Conservation (phyloP, 2,797 vertebrate genomes). For the Argentina silus region DNA sequence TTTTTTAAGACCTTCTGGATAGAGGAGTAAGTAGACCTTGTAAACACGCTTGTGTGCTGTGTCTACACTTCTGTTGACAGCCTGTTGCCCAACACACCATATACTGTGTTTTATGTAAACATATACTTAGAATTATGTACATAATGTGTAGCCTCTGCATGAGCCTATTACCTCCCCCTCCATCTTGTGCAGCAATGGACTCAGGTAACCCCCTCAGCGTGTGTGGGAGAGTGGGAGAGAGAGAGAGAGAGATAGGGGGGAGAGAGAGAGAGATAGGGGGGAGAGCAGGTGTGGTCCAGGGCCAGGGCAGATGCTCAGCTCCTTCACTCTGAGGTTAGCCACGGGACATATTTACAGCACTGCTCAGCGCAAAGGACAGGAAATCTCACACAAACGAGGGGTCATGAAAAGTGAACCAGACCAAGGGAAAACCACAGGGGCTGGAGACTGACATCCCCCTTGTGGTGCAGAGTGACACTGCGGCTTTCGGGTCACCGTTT, state of each 20-base stretch:
- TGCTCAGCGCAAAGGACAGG: constrained; percentile 49
- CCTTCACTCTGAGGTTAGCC: constrained; percentile 43
- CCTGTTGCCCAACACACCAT: constrained; percentile 37
- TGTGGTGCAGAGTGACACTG: constrained; percentile 63
- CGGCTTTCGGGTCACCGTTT: constrained; percentile 26
- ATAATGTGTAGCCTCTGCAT: constrained; percentile 49
- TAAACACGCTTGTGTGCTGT: constrained; percentile 43
- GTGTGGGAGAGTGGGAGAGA: not conserved
- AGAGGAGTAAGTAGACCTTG: not conserved
- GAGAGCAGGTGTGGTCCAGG: constrained; percentile 63
- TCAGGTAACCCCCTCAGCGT: constrained; percentile 14
- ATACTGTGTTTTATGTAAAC: constrained; percentile 67
- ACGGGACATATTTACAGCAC: constrained; percentile 63
- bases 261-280: constrained; percentile 15
- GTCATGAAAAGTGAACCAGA: constrained; percentile 9
- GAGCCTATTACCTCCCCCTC: constrained; percentile 22
- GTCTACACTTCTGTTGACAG: constrained; percentile 50
- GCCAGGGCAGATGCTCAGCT: constrained; percentile 20
- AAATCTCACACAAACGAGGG: not conserved
- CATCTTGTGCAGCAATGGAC: constrained; percentile 49
- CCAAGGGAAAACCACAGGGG: constrained; percentile 43
- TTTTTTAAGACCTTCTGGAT: not conserved
- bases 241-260: not conserved
- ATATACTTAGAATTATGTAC: constrained; percentile 65
- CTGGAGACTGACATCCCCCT: constrained; percentile 48